These are phyloP conservation scores for Tangara arthus DNA, from an alignment of 2,797 vertebrate species.

Conservation along the genomic window DNA sequence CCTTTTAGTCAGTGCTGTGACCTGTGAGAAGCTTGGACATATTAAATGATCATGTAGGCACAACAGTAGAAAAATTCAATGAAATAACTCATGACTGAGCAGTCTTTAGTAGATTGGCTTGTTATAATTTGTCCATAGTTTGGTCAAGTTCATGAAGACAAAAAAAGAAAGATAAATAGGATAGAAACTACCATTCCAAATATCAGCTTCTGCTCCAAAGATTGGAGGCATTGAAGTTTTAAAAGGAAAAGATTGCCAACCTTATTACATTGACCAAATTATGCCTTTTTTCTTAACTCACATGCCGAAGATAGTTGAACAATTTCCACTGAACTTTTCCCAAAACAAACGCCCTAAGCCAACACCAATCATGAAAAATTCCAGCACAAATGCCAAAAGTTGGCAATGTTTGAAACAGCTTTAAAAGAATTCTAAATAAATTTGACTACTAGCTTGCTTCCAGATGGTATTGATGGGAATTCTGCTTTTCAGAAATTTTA, in stretches of 20 bases:
- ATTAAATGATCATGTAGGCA: background rate
- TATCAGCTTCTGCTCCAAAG: background rate
- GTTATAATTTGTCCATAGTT: background rate
- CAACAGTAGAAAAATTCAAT: background rate
- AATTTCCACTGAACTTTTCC: background rate
- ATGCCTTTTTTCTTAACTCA: background rate
- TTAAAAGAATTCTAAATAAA: background rate
- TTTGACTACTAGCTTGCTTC: background rate
- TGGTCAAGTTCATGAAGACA: background rate
- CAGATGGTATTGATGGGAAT: background rate
- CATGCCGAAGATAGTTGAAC: background rate
- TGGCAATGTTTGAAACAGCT: background rate
- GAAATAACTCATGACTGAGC: background rate
- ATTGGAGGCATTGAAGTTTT: background rate
- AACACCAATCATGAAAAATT: background rate
- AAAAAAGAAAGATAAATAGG: background rate
- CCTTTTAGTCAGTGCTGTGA: background rate
- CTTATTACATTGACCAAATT: background rate
- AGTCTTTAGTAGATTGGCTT: background rate
- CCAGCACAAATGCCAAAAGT: background rate
- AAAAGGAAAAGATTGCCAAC: background rate
- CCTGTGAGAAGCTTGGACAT: background rate
- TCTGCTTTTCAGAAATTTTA: background rate
- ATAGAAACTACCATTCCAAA: background rate
- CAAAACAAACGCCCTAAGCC: background rate